Percentiles rank a stretch among this genome's conserved stretches.
These are phyloP conservation scores for Streblospio benedicti DNA, from an alignment of 1,140 invertebrate genomes.

Conservation along the genomic window DNA sequence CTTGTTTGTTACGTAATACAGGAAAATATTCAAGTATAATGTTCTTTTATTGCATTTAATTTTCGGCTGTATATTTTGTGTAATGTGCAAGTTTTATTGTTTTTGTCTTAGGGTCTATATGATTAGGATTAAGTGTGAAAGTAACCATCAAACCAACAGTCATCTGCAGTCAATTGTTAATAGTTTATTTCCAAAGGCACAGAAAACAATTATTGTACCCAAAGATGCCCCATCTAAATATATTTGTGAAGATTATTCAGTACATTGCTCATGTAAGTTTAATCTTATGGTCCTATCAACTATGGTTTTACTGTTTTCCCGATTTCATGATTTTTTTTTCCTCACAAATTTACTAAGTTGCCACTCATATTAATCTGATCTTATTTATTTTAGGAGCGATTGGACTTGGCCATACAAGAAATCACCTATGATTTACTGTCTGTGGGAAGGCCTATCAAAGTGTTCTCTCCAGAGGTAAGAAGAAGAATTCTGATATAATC, in stretches of 20 bases:
- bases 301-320: background rate
- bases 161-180: conserved; percentile 94
- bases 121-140: conserved; percentile 99
- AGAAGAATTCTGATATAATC: no score
- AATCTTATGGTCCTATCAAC: background rate
- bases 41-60: no score
- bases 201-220: conserved; percentile 86
- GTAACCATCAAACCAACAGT: conserved; percentile 93
- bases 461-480: conserved; percentile 77
- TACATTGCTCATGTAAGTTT: conserved; percentile 80
- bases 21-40: no score
- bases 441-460: conserved; percentile 86
- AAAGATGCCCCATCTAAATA: conserved; percentile 92
- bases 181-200: conserved; percentile 95
- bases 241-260: conserved; percentile 99
- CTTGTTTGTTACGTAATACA: conserved; percentile 52
- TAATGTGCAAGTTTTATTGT: conserved; percentile 15
- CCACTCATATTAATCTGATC: background rate
- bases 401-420: conserved; percentile 97
- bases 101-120: conserved; percentile 90
- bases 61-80: no score
- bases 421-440: conserved; percentile 96
- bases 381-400: conserved; percentile 58
- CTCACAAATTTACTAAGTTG: background rate
- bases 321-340: background rate